Evolutionary conservation across 2,888 invertebrate species (phyloP), one percentile per base, ranked within the genome.

Genomic region (Ariolimax columbianus): DNA sequence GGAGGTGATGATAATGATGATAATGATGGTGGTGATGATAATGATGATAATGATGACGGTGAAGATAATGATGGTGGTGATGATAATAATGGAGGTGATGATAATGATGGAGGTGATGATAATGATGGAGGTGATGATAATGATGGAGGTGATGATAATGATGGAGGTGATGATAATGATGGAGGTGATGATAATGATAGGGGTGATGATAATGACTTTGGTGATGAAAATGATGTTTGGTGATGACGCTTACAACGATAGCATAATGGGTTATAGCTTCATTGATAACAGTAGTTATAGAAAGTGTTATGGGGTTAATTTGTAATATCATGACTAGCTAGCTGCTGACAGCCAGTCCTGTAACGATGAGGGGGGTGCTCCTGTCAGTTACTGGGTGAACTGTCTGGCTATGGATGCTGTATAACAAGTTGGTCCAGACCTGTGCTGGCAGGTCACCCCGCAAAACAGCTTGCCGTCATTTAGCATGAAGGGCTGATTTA

Each of bases 401-500:
- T 87, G 87, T 11, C 87, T 78, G 36, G 87, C 87, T 38, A 87
- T 87, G 78, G 84, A 86, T 38, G 88, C 83, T 17, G 86, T 86
- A 63, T 77, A 78, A 33, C 86, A 85, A 47, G 78, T 73, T 23
- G 78, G 86, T 38, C 83, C 68, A n/a, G 85, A 72, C 26, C 85
- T 77, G 43, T 91, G 90, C 40, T 90, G 89, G 83, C 92, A 92
- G 72, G 90, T 89, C 4, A 87, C 88, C 81, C 90, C 89, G 86
- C 92, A 92, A 82, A 89, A 91, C 68, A 92, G 87, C 78, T 89
- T 88, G 55, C 90, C 90, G 23, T 91, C 91, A 55, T 89, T 90
- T 47, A 92, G 87, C 75, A 92, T 83, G 86, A 91, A 92, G 80
- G 90, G 90, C 78, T 91, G 90, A 86, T 92, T 91, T 78, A 92